These are phyloP conservation scores for Rhopalosiphum padi DNA, from an alignment of 1,140 invertebrate species.

Conservation along the genomic window DNA sequence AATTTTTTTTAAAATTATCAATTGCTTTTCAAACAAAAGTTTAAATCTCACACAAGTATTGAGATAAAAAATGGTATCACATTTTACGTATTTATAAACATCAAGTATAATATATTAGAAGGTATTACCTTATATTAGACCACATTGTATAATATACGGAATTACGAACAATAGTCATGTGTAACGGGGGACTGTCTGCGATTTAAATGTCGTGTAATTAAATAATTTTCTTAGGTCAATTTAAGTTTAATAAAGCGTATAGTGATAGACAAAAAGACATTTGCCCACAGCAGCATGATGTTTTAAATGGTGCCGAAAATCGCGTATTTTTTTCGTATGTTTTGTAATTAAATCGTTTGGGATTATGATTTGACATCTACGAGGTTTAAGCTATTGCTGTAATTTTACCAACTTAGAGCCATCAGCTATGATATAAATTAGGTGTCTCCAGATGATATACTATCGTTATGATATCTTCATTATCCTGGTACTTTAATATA, in stretches of 20 bases:
- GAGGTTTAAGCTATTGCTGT: background rate
- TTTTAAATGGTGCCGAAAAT: background rate
- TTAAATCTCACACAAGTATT: background rate
- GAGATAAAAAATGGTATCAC: too few relatives aligned
- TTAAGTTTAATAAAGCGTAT: too few relatives aligned
- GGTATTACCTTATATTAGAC: background rate
- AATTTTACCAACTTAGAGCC: constrained; percentile 16
- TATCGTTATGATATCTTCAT: constrained; percentile 24
- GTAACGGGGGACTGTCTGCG: too few relatives aligned
- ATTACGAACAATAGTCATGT: too few relatives aligned
- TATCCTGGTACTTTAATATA: constrained; percentile 7
- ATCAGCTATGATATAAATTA: constrained; percentile 30
- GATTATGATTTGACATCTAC: constrained; percentile 8
- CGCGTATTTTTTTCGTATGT: background rate
- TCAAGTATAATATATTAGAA: too few relatives aligned
- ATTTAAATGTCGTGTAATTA: too few relatives aligned
- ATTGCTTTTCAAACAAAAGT: background rate
- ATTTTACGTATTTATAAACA: too few relatives aligned
- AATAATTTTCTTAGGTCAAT: too few relatives aligned
- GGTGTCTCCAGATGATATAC: constrained; percentile 44
- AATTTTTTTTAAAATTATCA: background rate
- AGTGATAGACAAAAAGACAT: too few relatives aligned
- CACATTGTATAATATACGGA: background rate
- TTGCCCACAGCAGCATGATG: background rate
- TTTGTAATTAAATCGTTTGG: background rate